A percentile compares a stretch with the other conserved stretches of the same genome.
Evolutionary conservation across 1,140 invertebrate genomes (phyloP).

Genomic region (Anoplophora glabripennis): DNA sequence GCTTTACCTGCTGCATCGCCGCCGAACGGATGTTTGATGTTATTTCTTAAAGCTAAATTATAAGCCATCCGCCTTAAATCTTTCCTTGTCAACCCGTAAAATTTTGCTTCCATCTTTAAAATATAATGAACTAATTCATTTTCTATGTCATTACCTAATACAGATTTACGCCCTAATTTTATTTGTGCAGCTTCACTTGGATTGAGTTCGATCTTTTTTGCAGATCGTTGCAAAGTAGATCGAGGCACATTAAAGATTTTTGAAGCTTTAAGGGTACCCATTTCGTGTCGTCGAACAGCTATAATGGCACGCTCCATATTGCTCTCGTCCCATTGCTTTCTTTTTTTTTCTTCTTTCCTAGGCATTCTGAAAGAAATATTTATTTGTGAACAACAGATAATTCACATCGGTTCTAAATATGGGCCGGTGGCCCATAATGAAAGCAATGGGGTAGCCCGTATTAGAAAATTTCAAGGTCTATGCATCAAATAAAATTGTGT

Average conservation of each 20-base stretch:
- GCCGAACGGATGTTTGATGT: conserved; percentile 7
- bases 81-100: conserved; percentile 8
- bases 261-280: background rate
- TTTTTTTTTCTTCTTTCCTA: no score
- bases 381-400: no score
- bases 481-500: no score
- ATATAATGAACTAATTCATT: conserved; percentile 14
- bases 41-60: conserved; percentile 3
- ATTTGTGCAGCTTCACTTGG: no score
- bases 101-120: conserved; percentile 12
- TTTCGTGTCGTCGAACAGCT: no score
- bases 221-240: conserved; percentile 10
- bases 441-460: no score
- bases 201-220: background rate
- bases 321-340: no score
- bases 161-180: background rate
- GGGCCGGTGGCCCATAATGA: no score
- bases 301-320: no score
- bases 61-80: conserved; percentile 2
- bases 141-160: conserved; percentile 11
- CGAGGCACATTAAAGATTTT: conserved; percentile 12
- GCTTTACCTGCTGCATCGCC: conserved; percentile 4
- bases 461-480: no score
- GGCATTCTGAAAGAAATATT: no score
- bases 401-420: no score